Evolutionary conservation across 64 coral and sea anemone species (phyloP), one percentile per base, ranked within the genome.

Genomic region (Actinia equina): DNA sequence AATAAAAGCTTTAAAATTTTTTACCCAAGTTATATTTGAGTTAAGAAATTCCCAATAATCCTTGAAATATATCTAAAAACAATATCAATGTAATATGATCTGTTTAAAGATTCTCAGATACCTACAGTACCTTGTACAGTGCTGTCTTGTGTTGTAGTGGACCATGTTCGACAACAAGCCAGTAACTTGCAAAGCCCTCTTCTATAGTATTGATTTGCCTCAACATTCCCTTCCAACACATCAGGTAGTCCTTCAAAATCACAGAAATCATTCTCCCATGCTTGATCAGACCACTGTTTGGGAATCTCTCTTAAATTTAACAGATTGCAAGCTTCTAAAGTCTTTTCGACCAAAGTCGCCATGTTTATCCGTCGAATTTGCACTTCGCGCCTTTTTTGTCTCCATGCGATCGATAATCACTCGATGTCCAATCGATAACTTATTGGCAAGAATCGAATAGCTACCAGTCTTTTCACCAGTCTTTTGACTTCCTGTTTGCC

Each of bases 191-290:
- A 69, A 83, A 92, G 55, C 1, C 62, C 56, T 41, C 25, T 43
- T 85, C 25, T 88, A 41, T 80, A 95, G 44, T 41, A 95, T 26
- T 95, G 69, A 77, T 88, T 91, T 77, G 51, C 80, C n/a, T 77
- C 52, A 12, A 86, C 58, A 64, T 87, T 77, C 43, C 85, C 89
- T 90, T 92, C 84, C 45, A 98, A 77, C 9, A 89, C 86, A 19
- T 98, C 96, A 77, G 96, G 96, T 23, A 95, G 23, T 13, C 89
- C 93, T 27, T 84, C 37, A 49, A 56, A 89, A 53, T 92, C 93
- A 71, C 88, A 93, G 91, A 98, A 98, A 82, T 98, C 96, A 52
- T 86, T 83, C 78, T 92, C 61, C 96, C 96, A 98, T 11, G 89
- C 93, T 78, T 90, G 30, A 22, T 95, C 88, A 0, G 90, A 77